Base-by-base conservation (phyloP, 2,113 vertebrate species). In the Corvus cornix region DNA sequence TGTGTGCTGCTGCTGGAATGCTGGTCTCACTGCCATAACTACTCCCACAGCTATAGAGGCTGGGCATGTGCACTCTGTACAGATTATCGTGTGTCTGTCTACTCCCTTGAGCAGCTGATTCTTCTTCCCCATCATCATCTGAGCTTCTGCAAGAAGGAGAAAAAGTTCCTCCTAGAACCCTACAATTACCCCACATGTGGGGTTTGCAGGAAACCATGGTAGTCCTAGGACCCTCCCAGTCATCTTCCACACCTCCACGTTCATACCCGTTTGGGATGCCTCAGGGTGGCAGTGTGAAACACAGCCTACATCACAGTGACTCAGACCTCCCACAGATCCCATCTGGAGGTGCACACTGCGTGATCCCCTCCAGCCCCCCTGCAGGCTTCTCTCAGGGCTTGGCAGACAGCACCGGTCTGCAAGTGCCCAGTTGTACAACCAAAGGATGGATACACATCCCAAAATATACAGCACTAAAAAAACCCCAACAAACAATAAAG, bases 51-150 rank as follows among this genome's bases (percentile, higher is more conserved):
- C 99, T 99, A 97, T 99, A 99, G 68, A 99, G 96, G 90, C 99
- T 99, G 77, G 99, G 99, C 99, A 99, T 99, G 98, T 99, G 99
- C 72, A 99, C 99, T 18, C 99, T 98, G 98, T 99, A 99, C 93
- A 99, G 98, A 97, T 99, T 99, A 96, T 99, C 99, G 1, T 99
- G 98, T 18, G 99, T 99, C 81, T 98, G 99, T 81, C 99, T 97
- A 1, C 98, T 99, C 58, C 99, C 98, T 5, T 98, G 98, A 49
- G 98, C 98, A 27, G 98, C 89, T 62, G 99, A 99, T 95, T 99
- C 99, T 4, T 99, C 98, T 87, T 99, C 99, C 31, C 98, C 98
- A 11, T 99, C 99, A 63, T 99, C 99, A 13, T 99, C 99, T 9
- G 97, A 96, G 70, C 95, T 97, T 97, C 99, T 99, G 98, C 64